Evolutionary conservation across 1,140 invertebrate genomes (phyloP), one percentile per base, ranked within the genome.

Genomic region (Papilio polyxenes): DNA sequence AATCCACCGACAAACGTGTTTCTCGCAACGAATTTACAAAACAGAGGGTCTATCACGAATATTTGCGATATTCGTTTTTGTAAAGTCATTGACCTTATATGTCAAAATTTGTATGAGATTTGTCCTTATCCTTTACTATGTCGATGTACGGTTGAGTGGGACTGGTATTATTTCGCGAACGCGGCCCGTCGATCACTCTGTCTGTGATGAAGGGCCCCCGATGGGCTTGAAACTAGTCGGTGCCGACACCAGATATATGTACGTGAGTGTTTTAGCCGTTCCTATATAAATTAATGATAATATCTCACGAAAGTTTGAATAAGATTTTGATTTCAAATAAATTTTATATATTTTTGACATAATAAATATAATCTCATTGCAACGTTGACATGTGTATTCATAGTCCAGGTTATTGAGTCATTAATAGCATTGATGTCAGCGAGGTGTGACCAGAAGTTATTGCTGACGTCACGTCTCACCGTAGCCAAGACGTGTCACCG

Each of bases 361-460:
- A 56, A 17, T 56, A 65, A 23, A 65, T 10, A 65, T 65, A 20
- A 65, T 31, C 20, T 23, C 2, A 65, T 65, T 65, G 65, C 11
- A 72, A 15, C 11, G 6, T 37, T 37, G 31, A 72, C 10, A 5
- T 15, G 31, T 72, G 6, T 17, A 69, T 37, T 37, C 31, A 17
- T 31, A 65, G 7, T 9, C 20, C 7, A 31, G 23, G 65, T 15
- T 69, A 69, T 13, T 37, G 31, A 72, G 11, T 37, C 31, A 72
- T 72, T 37, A 72, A 72, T 72, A 72, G 23, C 23, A 53, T 77
- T 77, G 48, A 53, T 77, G 23, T 77, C 49, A 53, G 7, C 75
- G 49, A 77, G 20, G 75, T 77, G 75, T 77, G 49, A 31, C 75
- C n/a, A 76, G 48, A 49, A 23, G n/a, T 53, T 13, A 17, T 74